Base-by-base conservation (phyloP, 2,797 vertebrate species). In the Chelonia mydas region DNA sequence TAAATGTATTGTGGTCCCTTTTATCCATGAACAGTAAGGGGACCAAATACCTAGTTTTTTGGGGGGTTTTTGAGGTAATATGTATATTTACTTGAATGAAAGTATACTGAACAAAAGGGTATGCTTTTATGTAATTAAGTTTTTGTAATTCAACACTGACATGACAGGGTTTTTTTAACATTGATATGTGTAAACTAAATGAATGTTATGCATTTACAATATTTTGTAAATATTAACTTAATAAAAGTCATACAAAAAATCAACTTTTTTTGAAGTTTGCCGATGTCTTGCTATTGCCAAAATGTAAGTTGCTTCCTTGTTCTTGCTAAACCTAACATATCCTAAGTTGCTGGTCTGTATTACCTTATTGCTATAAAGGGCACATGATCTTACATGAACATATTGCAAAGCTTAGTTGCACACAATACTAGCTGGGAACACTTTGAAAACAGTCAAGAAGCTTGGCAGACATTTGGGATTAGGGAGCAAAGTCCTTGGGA, bases 201-300 rank as follows among this genome's bases (percentile, higher is more conserved):
- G 84, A 80, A 76, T 91, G 37, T 76, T 87, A 86, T 0, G 4
- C 74, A 83, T 93, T 92, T 54, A 57, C 51, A 59, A 10, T 95
- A 68, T 95, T 93, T 92, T 96, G 86, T 95, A 96, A 96, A 96
- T 96, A 89, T 21, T 82, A 59, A 28, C 41, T 59, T 94, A 96
- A 97, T 96, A 95, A 96, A 95, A 95, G 9, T 61, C n/a, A 54
- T 15, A 59, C 27, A 90, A 76, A 90, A 33, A 3, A 21, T 1
- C 7, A 86, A 87, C 57, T 89, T 19, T 81, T 81, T 81, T 72
- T 86, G 88, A 81, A 59, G n/a, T 90, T 49, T 86, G 77, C 16
- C 74, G 16, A 49, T 92, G 23, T 12, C 9, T 85, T 91, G 6
- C 79, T 89, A 72, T 78, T 96, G 41, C 16, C 31, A 65, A 15